These are phyloP conservation scores for Gulo gulo DNA, from an alignment of 2,113 vertebrate genomes.

Conservation along the genomic window DNA sequence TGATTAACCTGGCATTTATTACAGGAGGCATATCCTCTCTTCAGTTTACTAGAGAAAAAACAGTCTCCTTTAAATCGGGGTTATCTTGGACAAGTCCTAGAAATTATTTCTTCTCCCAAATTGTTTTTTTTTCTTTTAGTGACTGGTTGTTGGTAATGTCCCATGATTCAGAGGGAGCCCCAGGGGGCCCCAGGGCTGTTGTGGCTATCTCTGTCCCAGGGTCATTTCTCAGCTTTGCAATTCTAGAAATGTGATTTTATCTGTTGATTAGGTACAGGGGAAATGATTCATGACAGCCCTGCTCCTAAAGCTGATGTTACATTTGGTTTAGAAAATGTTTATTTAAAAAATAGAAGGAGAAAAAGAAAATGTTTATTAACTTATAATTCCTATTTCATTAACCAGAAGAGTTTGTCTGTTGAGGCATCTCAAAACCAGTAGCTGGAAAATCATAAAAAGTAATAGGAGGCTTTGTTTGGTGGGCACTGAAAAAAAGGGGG, in stretches of 20 bases:
- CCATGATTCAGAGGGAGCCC: not conserved
- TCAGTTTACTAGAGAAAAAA: constrained; percentile 13
- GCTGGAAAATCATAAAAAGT: constrained; percentile 4
- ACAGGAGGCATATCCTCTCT: not conserved
- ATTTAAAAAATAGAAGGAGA: not conserved
- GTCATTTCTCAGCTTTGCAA: not conserved
- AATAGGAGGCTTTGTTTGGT: not conserved
- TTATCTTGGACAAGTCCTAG: constrained; percentile 25
- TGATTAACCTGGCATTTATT: constrained; percentile 20
- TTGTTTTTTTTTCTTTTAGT: constrained; percentile 15
- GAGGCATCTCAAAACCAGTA: not conserved
- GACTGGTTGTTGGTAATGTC: not conserved
- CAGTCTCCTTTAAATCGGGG: constrained; percentile 8
- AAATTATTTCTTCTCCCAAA: constrained; percentile 13
- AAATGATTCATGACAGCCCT: constrained; percentile 5
- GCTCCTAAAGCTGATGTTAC: not conserved
- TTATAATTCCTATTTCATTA: not conserved
- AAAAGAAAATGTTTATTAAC: not conserved
- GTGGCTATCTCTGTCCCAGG: not conserved
- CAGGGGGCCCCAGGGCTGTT: not conserved
- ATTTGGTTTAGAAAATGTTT: constrained; percentile 33
- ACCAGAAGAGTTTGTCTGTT: not conserved
- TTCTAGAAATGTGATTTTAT: constrained; percentile 41
- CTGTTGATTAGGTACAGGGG: not conserved
- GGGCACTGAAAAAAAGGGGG: not conserved